These are phyloP conservation scores for Panagrolaimus sp. DNA, from an alignment of 1,140 invertebrate species.

Conservation along the genomic window DNA sequence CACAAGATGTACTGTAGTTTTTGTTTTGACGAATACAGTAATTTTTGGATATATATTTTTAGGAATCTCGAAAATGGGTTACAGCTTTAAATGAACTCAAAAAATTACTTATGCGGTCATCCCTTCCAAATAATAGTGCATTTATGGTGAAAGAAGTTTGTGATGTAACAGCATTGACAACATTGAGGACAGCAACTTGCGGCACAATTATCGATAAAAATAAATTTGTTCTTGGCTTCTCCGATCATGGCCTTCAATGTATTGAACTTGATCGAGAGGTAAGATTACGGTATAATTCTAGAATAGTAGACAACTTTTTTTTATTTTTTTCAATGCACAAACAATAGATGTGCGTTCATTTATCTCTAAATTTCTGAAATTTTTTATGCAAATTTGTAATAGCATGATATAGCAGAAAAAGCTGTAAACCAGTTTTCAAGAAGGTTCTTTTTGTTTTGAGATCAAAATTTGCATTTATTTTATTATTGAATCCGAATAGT, in stretches of 20 bases:
- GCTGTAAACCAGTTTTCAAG: too few species aligned
- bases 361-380: too few species aligned
- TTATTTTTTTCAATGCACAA: too few species aligned
- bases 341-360: too few species aligned
- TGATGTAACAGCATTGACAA: constrained; percentile 73
- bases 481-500: too few species aligned
- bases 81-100: constrained; percentile 91
- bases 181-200: constrained; percentile 78
- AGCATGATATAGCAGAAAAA: too few species aligned
- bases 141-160: constrained; percentile 83
- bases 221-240: constrained; percentile 65
- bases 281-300: too few species aligned
- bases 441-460: too few species aligned
- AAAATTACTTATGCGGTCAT: constrained; percentile 89
- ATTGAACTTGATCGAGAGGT: constrained; percentile 88
- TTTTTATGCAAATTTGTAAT: too few species aligned
- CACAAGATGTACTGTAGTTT: constrained; percentile 31
- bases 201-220: constrained; percentile 71
- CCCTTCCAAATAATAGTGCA: constrained; percentile 83
- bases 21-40: not conserved
- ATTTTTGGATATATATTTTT: constrained; percentile 63
- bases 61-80: constrained; percentile 96
- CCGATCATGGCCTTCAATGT: constrained; percentile 89
- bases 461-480: too few species aligned
- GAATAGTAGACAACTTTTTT: too few species aligned